Base-by-base conservation (phyloP, 2,888 invertebrate genomes). In the Cantharis rustica region DNA sequence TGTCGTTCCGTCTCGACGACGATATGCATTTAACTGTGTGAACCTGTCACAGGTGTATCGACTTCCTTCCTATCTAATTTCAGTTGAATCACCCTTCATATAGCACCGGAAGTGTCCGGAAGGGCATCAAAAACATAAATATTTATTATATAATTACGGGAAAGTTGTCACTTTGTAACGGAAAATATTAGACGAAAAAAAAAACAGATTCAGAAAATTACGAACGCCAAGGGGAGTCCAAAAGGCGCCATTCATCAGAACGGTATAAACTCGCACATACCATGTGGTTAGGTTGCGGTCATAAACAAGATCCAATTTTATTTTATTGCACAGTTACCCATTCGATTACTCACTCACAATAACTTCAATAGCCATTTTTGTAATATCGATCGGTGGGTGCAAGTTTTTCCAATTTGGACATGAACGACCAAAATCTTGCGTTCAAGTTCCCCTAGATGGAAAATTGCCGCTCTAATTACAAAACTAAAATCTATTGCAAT, bases 31-130 rank as follows among this genome's bases (percentile, higher is more conserved):
- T 61, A 68, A 73, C 74, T 76, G 78, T 79, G 78, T 76, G 78
- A 79, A 79, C 61, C 23, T 69, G 76, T 79, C 69, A 79, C 78
- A 79, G 78, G 76, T 78, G 78, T 74, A 23, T 72, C 73, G 68
- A 79, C 78, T 79, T 79, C 78, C 78, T 79, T 79, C 78, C 78
- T 26, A 47, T 68, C 63, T 11, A 61, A 72, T 75, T 72, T 72
- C 63, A 64, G 71, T 73, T 73, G 73, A 70, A 69, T 76, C 73
- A 73, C 76, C 71, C 76, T 73, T 69, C 20, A 66, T 64, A 71
- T 71, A 47, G 61, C 66, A 61, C 75, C 68, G 71, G 71, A 71
- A 75, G 68, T 26, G 47, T 47, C 75, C 68, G 71, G 71, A 71
- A 75, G 68, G 61, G 47, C 66, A 17, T 13, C 16, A 16, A 20